A percentile compares a stretch with the other conserved stretches of the same genome.
Conservation (phyloP, 2,113 vertebrate species). For the Cygnus buccinator region DNA sequence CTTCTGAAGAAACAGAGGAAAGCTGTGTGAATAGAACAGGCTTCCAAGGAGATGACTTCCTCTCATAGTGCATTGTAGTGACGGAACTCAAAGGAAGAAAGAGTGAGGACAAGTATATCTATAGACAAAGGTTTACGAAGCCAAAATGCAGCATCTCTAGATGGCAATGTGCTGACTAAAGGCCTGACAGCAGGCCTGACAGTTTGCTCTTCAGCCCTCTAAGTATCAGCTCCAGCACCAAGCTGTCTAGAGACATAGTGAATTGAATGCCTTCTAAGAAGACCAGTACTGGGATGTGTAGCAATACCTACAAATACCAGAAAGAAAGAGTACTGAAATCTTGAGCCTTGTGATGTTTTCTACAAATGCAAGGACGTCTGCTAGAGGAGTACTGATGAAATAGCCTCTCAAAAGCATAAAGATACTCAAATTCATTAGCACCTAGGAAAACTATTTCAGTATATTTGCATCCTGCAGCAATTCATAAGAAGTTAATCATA, state of each 20-base stretch:
- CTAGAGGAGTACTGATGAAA: neutral
- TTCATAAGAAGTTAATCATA: neutral
- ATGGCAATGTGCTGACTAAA: neutral
- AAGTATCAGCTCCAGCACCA: neutral
- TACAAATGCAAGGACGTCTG: neutral
- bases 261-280: neutral
- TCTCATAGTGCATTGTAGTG: accelerated
- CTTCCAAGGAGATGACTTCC: neutral
- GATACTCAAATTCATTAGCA: neutral
- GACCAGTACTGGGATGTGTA: neutral
- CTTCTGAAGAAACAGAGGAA: neutral
- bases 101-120: accelerated
- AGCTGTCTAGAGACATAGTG: neutral
- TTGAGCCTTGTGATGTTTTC: neutral
- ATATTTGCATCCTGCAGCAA: neutral
- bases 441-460: neutral
- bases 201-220: neutral
- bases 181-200: neutral
- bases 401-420: neutral
- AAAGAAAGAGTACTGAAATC: neutral
- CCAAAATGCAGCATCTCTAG: neutral
- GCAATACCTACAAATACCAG: neutral
- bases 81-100: neutral
- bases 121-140: neutral
- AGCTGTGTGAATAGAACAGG: neutral